Evolutionary conservation across 1,140 invertebrate genomes (phyloP).

Genomic region (Meloidogyne floridensis): DNA sequence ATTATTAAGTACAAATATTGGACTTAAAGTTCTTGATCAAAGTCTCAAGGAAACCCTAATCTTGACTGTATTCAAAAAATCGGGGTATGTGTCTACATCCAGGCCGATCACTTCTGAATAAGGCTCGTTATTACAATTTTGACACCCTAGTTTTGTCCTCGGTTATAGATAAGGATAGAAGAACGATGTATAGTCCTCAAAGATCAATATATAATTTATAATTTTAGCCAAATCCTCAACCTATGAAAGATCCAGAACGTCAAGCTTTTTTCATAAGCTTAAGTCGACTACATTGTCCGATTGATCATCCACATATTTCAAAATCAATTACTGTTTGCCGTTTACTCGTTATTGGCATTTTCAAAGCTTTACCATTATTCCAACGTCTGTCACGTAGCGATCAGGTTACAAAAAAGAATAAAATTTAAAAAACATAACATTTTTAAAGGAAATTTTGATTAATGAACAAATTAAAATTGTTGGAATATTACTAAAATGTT

Average conservation of each 20-base stretch:
- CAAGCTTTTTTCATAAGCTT: not conserved
- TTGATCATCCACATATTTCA: not conserved
- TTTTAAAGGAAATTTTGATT: not conserved
- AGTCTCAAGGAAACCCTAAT: too few species aligned
- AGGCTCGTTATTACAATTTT: too few species aligned
- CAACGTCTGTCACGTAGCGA: not conserved
- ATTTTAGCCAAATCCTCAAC: constrained; percentile 4
- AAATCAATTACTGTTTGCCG: not conserved
- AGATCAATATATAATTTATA: not conserved
- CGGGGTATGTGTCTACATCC: too few species aligned
- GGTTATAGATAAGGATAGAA: too few species aligned
- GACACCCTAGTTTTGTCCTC: too few species aligned
- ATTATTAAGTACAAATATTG: too few species aligned
- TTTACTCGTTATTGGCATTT: constrained; percentile 1
- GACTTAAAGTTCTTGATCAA: too few species aligned
- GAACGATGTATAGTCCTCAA: too few species aligned
- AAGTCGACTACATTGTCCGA: not conserved
- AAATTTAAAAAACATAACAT: not conserved
- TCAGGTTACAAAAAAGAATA: not conserved
- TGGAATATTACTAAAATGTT: not conserved
- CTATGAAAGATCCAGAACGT: not conserved
- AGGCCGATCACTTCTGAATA: too few species aligned
- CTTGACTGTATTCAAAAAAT: too few species aligned
- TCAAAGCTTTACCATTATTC: constrained; percentile 1
- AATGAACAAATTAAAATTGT: not conserved